Evolutionary conservation across 2,888 invertebrate genomes (phyloP), one percentile per base, ranked within the genome.

Genomic region (Oegoconia quadripuncta): DNA sequence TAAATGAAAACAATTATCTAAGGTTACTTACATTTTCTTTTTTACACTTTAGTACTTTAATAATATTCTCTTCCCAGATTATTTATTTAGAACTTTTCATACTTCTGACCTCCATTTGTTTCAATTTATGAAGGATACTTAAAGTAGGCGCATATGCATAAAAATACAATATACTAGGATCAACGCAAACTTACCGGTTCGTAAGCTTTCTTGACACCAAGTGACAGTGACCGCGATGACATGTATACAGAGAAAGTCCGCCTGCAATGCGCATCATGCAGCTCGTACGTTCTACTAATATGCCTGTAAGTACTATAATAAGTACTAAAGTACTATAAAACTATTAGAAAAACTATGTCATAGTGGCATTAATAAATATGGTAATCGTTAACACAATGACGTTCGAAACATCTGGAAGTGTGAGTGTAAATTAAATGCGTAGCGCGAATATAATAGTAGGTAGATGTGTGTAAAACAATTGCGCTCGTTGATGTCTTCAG

Each of bases 161-260:
- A 22, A 9, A 9, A 22, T 9, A 22, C 6, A 9, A 9, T 9
- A 22, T 9, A n/a, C 22, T 2, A 11, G n/a, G 26, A 11, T n/a
- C 12, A 11, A 26, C 6, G 29, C 17, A 18, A 30, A 30, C 18
- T 8, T 26, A 34, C 34, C 34, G 26, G 34, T 34, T 34, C 12
- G 26, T 12, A 17, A 34, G 42, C 39, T 34, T 39, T 32, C 41
- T 38, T 39, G 38, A 34, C 23, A 33, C 34, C 60, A 61, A 63
- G 63, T 63, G 64, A 63, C 68, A 67, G 63, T 69, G 65, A 55
- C 67, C 59, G 64, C 58, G 48, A 52, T 62, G 59, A 64, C 61
- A 65, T 62, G 61, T 71, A 60, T 62, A 61, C 1, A 23, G 41
- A 34, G 41, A 42, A 42, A 42, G 41, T 12, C 27, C 13, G 27